Conservation (phyloP, 2,113 vertebrate species). For the Bothrops jararaca region DNA sequence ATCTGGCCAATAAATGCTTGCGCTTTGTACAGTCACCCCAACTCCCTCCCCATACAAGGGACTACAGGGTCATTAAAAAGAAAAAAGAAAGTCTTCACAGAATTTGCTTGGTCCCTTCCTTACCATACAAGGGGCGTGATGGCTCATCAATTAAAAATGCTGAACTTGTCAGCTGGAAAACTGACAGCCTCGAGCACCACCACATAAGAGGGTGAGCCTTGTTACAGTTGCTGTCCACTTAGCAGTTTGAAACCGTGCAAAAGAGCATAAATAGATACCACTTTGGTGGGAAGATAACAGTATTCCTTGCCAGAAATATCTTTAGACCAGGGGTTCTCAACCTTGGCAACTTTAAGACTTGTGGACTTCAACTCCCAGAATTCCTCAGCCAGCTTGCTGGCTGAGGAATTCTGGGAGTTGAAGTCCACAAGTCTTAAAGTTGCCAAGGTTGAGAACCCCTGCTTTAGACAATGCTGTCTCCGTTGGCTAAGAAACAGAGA, state of each 20-base stretch:
- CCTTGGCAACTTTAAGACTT: too few relatives aligned
- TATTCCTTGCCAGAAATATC: not conserved
- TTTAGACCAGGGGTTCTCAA: too few relatives aligned
- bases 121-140: not conserved
- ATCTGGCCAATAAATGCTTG: not conserved
- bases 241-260: not conserved
- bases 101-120: not conserved
- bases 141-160: not conserved
- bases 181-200: not conserved
- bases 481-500: not conserved
- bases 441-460: too few relatives aligned
- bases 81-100: not conserved
- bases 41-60: not conserved
- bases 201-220: not conserved
- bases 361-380: too few relatives aligned
- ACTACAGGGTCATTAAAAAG: not conserved
- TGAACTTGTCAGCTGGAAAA: not conserved
- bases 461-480: not conserved
- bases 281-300: not conserved
- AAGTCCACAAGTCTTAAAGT: too few relatives aligned
- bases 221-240: not conserved
- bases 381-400: too few relatives aligned
- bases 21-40: not conserved
- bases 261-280: not conserved
- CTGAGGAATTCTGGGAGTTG: too few relatives aligned